Evolutionary conservation across 2,888 invertebrate genomes (phyloP).

Genomic region (Drosophila niveifrons): DNA sequence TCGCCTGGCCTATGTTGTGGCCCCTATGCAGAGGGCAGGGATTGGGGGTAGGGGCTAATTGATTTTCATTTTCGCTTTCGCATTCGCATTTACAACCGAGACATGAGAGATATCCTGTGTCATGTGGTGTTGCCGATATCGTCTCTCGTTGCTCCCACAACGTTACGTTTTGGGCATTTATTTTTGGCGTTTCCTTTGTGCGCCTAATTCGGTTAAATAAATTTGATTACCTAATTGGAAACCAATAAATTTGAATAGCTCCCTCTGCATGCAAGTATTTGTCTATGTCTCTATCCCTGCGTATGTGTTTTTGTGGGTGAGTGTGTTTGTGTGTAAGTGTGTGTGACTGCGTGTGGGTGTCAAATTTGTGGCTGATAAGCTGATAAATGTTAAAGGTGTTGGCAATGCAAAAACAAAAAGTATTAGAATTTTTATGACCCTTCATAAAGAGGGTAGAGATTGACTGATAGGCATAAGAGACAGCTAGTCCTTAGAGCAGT

Average conservation of each 20-base stretch:
- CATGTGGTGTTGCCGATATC: conserved; percentile 6
- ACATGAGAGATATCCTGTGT: conserved; percentile 45
- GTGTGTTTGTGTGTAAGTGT: conserved; percentile 6
- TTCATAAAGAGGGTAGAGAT: neutral
- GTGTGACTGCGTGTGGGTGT: conserved; percentile 22
- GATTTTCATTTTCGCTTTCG: conserved; percentile 40
- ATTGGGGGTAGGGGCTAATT: conserved; percentile 53
- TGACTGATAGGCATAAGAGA: neutral
- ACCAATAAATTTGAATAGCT: conserved; percentile 73
- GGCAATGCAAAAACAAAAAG: conserved; percentile 9
- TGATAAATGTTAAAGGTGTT: conserved; percentile 45
- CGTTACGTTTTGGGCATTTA: conserved; percentile 45
- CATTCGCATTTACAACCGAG: conserved; percentile 47
- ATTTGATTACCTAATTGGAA: conserved; percentile 78
- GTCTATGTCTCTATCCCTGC: conserved; percentile 23
- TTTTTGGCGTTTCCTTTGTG: conserved; percentile 50
- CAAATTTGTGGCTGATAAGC: conserved; percentile 38
- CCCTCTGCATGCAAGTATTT: conserved; percentile 44
- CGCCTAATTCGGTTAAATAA: conserved; percentile 69
- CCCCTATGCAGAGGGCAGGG: neutral
- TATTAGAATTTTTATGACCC: neutral
- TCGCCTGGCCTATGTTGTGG: conserved; percentile 16
- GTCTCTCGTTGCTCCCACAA: conserved; percentile 11
- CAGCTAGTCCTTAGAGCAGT: too few relatives aligned
- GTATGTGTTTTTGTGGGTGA: conserved; percentile 11